phyloP scores from a whole-genome alignment of 2,797 vertebrate species.

The Hypotaenidia okinawae region DNA sequence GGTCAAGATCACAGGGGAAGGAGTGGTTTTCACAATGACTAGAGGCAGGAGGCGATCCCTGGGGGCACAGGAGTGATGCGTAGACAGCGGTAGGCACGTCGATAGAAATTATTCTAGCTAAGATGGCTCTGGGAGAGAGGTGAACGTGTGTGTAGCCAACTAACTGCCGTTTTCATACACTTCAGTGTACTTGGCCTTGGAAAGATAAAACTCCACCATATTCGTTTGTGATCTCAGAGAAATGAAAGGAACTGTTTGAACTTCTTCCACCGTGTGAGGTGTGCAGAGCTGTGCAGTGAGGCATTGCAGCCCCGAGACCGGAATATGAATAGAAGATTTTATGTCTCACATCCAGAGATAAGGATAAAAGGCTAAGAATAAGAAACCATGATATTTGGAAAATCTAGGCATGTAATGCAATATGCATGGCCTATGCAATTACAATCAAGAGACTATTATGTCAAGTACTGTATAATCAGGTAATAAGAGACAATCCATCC shows the following conservation, averaged over 20 bases:
- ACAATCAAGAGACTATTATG: constrained; percentile 27
- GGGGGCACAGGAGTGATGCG: background rate
- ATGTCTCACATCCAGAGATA: background rate
- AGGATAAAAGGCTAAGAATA: background rate
- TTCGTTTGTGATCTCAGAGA: background rate
- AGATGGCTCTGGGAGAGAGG: background rate
- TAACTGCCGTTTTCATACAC: background rate
- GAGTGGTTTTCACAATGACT: background rate
- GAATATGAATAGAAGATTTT: background rate
- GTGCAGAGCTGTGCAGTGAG: background rate
- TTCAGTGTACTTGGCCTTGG: background rate
- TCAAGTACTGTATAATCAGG: constrained; percentile 6
- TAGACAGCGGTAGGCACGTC: background rate
- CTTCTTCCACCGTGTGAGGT: fast-evolving
- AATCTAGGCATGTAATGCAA: constrained; percentile 12
- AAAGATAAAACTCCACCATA: background rate
- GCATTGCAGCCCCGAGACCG: background rate
- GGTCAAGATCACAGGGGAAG: too few relatives aligned
- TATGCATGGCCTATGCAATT: background rate
- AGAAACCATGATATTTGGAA: background rate
- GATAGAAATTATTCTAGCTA: background rate
- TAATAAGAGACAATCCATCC: constrained; percentile 9
- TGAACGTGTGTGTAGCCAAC: background rate
- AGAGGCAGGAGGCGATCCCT: background rate
- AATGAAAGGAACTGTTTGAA: background rate